Evolutionary conservation across 1,140 invertebrate species (phyloP).

Genomic region (Hylaeus volcanicus): DNA sequence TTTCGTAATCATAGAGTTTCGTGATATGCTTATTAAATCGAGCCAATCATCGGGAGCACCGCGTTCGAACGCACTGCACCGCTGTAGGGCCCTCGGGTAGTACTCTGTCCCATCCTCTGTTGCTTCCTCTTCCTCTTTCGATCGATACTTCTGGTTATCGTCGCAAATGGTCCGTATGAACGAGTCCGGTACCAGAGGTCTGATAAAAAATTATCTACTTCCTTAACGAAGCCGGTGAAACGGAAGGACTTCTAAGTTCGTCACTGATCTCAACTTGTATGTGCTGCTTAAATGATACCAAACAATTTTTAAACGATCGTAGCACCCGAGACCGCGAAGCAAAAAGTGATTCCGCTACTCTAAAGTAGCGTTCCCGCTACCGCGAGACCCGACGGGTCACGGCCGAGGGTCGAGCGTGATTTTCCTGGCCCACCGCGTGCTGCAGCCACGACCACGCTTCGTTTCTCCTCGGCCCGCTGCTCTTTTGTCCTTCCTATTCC

Average conservation of each 20-base stretch:
- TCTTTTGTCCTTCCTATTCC: not conserved
- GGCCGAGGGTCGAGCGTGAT: conserved; percentile 60
- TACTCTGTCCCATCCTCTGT: not conserved
- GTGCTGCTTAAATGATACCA: too few species aligned
- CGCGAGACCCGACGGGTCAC: conserved; percentile 39
- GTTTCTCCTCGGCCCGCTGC: conserved; percentile 33
- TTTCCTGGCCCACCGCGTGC: conserved; percentile 61
- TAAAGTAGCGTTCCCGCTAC: conserved; percentile 37
- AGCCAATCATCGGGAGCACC: conserved; percentile 41
- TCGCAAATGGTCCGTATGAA: too few species aligned
- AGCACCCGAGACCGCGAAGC: not conserved
- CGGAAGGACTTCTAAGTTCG: too few species aligned
- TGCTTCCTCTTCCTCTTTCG: not conserved
- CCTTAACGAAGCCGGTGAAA: too few species aligned
- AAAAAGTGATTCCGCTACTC: conserved; percentile 39
- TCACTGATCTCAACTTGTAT: too few species aligned
- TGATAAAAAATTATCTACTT: too few species aligned
- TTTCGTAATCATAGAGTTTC: conserved; percentile 68
- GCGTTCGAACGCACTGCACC: not conserved
- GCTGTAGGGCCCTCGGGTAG: conserved; percentile 2
- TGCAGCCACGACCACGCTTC: conserved; percentile 43
- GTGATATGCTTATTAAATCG: conserved; percentile 71
- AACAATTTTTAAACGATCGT: not conserved
- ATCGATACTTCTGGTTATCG: not conserved
- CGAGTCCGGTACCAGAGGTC: conserved; percentile 40